Base-by-base conservation (phyloP, 2,888 invertebrate genomes). In the Erynnis tages region DNA sequence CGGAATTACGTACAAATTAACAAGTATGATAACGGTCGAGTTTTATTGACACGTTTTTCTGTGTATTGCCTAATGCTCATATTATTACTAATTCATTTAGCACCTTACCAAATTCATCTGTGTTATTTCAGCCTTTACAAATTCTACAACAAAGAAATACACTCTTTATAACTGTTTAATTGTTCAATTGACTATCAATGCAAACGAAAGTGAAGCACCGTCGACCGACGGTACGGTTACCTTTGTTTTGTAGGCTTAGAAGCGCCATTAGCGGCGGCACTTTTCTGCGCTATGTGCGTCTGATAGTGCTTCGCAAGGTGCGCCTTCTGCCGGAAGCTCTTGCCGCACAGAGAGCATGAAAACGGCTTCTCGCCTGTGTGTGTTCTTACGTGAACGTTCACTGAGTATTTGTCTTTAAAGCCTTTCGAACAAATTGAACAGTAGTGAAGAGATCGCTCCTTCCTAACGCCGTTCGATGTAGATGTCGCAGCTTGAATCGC, bases 361-460 rank as follows among this genome's bases (percentile, higher is more conserved):
- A 99, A 99, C 0, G 99, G 98, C 74, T 99, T 98, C 82, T 99
- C 98, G 0, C 98, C 98, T 0, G 98, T 98, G 77, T 99, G 99
- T 17, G 98, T 98, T 65, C 98, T 92, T 64, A 98, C 96, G 82
- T 99, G 99, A 38, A 98, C 98, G 79, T 98, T 98, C 50, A 99
- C 97, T 56, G 98, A 96, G 91, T 99, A 99, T 80, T 97, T 97
- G 82, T 97, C 97, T 82, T 97, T 97, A 84, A 97, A 97, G 2
- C 97, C 97, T 76, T 96, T 97, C 66, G 95, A 96, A 83, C 96
- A 98, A 80, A 98, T 95, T 78, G 96, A 93, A 91, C 99, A 93
- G 83, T 97, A 95, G 82, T 99, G 95, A 60, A 98, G 84, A 54
- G 97, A 94, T 64, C 97, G 91, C 74, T 97, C 97, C 73, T 96